phyloP scores from a whole-genome alignment of 2,888 invertebrate species.

The Eurytoma californica region DNA sequence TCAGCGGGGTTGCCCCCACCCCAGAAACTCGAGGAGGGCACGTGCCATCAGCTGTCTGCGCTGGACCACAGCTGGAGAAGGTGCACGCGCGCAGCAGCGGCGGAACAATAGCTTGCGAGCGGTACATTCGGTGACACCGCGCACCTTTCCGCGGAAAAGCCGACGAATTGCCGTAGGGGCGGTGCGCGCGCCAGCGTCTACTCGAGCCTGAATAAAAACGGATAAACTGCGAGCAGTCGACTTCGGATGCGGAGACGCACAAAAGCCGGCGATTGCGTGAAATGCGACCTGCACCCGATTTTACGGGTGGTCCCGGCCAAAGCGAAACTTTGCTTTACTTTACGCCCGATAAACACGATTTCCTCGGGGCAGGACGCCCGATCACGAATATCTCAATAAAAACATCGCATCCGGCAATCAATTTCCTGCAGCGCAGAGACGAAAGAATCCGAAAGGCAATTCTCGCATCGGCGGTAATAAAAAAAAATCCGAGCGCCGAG shows the following conservation, averaged over 20 bases:
- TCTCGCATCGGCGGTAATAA: neutral
- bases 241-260: conserved; percentile 24
- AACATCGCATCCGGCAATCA: neutral
- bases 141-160: conserved; percentile 53
- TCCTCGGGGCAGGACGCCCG: neutral
- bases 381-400: neutral
- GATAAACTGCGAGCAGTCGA: neutral
- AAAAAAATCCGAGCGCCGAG: neutral
- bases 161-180: conserved; percentile 28
- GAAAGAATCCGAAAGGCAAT: neutral
- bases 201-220: conserved; percentile 19
- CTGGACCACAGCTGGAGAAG: conserved; percentile 71
- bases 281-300: conserved; percentile 6
- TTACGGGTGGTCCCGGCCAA: conserved; percentile 18
- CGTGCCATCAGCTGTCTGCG: conserved; percentile 73
- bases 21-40: conserved; percentile 69
- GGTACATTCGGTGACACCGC: conserved; percentile 31
- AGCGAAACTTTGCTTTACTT: neutral
- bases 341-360: neutral
- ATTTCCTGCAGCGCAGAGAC: neutral
- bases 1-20: conserved; percentile 51
- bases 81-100: conserved; percentile 57
- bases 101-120: conserved; percentile 38
- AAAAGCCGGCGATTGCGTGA: neutral
- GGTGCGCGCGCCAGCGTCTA: conserved; percentile 1